phyloP scores from a whole-genome alignment of 2,888 invertebrate genomes.

The Nephrotoma guestfalica region DNA sequence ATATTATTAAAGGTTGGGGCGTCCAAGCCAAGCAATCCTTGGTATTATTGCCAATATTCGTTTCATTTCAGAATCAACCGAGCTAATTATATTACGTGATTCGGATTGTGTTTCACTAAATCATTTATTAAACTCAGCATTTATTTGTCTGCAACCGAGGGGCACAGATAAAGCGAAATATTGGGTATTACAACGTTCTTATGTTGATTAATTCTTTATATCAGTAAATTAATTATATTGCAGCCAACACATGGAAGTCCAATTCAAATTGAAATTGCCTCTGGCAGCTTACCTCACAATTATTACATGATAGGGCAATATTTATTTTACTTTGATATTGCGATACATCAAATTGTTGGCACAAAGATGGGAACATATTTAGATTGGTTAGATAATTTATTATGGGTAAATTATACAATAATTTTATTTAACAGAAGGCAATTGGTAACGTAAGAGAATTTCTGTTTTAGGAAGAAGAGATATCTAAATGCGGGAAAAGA shows the following conservation, averaged over 20 bases:
- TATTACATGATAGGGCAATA: not conserved
- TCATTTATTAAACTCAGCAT: not conserved
- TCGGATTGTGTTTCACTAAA: not conserved
- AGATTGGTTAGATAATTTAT: not conserved
- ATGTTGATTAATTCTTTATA: too few relatives aligned
- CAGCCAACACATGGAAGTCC: not conserved
- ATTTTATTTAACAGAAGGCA: not conserved
- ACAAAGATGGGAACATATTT: not conserved
- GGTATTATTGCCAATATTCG: too few relatives aligned
- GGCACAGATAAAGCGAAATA: not conserved
- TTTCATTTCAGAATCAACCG: not conserved
- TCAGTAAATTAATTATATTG: not conserved
- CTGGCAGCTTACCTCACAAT: not conserved
- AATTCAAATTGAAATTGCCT: not conserved
- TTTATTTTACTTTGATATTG: not conserved
- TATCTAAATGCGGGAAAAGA: too few relatives aligned
- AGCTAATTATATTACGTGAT: not conserved
- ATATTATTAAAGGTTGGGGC: too few relatives aligned
- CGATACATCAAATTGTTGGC: not conserved
- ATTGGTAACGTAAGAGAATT: slow-evolving; percentile 20
- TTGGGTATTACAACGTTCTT: not conserved
- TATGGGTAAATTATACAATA: not conserved
- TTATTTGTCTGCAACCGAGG: not conserved
- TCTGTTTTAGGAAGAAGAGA: too few relatives aligned
- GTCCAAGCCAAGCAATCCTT: too few relatives aligned